These are phyloP conservation scores for Lynx canadensis DNA, from an alignment of 2,113 vertebrate genomes.

Conservation along the genomic window DNA sequence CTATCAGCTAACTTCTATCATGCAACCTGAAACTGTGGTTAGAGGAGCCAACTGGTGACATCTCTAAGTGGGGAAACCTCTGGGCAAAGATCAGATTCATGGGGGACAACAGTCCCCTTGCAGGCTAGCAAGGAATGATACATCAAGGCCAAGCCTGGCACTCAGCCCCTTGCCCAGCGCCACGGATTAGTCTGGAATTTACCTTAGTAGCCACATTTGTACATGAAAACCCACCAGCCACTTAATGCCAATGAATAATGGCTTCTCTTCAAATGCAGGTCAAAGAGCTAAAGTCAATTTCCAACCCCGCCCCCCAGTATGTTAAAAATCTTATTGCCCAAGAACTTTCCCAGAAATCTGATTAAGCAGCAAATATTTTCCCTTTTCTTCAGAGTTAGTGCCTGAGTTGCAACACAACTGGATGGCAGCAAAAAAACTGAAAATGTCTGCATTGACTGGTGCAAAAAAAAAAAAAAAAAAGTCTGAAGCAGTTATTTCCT, in stretches of 20 bases:
- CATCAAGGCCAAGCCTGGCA: neutral
- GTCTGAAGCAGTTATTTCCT: neutral
- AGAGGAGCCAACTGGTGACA: neutral
- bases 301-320: neutral
- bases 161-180: neutral
- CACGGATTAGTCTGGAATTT: neutral
- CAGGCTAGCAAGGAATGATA: neutral
- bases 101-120: neutral
- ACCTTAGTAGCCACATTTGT: neutral
- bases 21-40: neutral
- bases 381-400: conserved; percentile 32
- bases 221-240: neutral
- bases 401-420: neutral
- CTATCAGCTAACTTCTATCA: neutral
- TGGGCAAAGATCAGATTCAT: neutral
- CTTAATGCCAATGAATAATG: neutral
- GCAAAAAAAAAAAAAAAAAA: conserved; percentile 10
- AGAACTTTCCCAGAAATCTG: conserved; percentile 40
- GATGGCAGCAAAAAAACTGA: neutral
- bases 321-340: neutral
- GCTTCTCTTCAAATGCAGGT: neutral
- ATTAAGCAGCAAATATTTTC: conserved; percentile 37
- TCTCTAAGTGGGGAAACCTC: neutral
- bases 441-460: conserved; percentile 3
- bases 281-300: neutral